Percentiles rank a stretch among this genome's conserved stretches.
Conservation (phyloP, 2,113 vertebrate genomes). For the Sturnus vulgaris region DNA sequence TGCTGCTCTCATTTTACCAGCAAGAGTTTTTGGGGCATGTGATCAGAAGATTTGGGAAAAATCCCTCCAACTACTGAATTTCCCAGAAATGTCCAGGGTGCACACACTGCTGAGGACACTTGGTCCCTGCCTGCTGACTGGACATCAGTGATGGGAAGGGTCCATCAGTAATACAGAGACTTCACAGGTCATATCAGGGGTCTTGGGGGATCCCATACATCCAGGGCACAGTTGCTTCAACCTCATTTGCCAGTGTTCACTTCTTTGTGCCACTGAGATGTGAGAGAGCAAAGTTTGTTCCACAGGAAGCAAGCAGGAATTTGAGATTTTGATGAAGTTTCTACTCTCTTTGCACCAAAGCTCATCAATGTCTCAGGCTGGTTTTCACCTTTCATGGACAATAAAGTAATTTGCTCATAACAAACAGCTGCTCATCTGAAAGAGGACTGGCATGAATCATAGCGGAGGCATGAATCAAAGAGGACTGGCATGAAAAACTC, state of each 20-base stretch:
- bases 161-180: neutral
- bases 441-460: conserved; percentile 9
- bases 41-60: neutral
- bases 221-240: neutral
- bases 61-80: neutral
- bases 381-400: neutral
- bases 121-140: neutral
- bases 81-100: neutral
- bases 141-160: neutral
- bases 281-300: neutral
- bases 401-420: neutral
- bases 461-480: neutral
- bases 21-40: neutral
- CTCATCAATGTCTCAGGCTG: neutral
- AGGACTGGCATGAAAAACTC: conserved; percentile 1
- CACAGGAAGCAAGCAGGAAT: neutral
- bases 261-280: neutral
- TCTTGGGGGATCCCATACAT: neutral
- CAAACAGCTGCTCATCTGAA: neutral
- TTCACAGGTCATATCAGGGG: neutral
- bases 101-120: neutral
- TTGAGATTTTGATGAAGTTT: neutral
- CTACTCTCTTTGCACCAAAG: neutral
- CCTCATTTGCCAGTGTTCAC: neutral
- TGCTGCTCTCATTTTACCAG: neutral